phyloP scores from a whole-genome alignment of 2,888 invertebrate species.

The Pollenia griseotomentosa region DNA sequence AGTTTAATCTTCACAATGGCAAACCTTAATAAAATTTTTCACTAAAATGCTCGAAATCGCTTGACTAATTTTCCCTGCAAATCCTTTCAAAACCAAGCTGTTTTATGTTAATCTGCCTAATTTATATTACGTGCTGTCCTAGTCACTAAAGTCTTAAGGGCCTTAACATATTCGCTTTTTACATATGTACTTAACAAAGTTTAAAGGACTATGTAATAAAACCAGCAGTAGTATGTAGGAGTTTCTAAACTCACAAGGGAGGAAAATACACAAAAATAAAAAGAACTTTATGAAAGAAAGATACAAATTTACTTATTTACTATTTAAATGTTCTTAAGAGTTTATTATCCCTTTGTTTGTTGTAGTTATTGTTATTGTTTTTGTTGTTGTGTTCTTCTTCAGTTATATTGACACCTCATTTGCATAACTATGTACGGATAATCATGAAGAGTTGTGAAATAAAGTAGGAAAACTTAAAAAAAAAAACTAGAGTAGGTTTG shows the following conservation, averaged over 20 bases:
- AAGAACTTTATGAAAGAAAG: constrained; percentile 10
- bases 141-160: neutral
- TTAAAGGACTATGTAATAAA: constrained; percentile 53
- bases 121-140: neutral
- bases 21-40: too few relatives aligned
- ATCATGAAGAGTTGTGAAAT: constrained; percentile 1
- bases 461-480: neutral
- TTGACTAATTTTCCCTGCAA: neutral
- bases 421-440: constrained; percentile 4
- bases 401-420: constrained; percentile 65
- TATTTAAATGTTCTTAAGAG: constrained; percentile 56
- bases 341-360: constrained; percentile 56
- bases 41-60: too few relatives aligned
- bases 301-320: constrained; percentile 19
- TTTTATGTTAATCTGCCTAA: constrained; percentile 11
- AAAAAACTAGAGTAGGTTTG: neutral
- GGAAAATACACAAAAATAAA: constrained; percentile 8
- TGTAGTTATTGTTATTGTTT: neutral
- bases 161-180: neutral
- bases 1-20: too few relatives aligned
- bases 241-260: constrained; percentile 24
- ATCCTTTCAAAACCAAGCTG: neutral
- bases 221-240: neutral
- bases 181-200: neutral
- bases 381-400: constrained; percentile 23